Evolutionary conservation across 1,140 invertebrate species (phyloP).

Genomic region (Aphis craccivora): DNA sequence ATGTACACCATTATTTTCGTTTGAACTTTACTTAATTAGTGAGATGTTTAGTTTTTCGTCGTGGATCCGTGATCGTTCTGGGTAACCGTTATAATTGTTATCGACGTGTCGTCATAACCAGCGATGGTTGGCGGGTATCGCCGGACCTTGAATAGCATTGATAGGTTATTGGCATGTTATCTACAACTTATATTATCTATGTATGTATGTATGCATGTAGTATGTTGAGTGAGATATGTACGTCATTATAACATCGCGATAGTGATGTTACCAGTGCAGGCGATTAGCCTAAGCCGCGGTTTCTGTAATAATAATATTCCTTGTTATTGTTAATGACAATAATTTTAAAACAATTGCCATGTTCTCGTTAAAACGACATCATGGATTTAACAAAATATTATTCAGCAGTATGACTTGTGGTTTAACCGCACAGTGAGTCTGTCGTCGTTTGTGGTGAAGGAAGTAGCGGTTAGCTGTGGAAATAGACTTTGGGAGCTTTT

Average conservation of each 20-base stretch:
- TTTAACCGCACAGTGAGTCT: neutral
- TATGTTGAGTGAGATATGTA: neutral
- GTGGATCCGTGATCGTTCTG: neutral
- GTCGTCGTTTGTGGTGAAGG: neutral
- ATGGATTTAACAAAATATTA: neutral
- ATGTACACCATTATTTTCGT: neutral
- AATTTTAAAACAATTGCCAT: neutral
- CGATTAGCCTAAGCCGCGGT: neutral
- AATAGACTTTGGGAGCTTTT: neutral
- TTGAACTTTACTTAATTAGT: neutral
- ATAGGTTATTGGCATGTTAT: conserved; percentile 28
- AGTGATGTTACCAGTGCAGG: neutral
- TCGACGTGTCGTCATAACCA: neutral
- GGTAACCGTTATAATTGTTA: neutral
- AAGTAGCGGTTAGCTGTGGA: neutral
- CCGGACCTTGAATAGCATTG: neutral
- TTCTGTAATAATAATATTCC: neutral
- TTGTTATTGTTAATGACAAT: neutral
- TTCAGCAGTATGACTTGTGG: neutral
- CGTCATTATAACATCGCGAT: conserved; percentile 8
- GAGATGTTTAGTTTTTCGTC: neutral
- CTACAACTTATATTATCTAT: neutral
- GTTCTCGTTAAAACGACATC: neutral
- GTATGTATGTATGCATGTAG: neutral
- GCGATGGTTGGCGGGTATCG: too few species aligned